Base-by-base conservation (phyloP, 1,140 invertebrate genomes). In the Pogonomyrmex barbatus region DNA sequence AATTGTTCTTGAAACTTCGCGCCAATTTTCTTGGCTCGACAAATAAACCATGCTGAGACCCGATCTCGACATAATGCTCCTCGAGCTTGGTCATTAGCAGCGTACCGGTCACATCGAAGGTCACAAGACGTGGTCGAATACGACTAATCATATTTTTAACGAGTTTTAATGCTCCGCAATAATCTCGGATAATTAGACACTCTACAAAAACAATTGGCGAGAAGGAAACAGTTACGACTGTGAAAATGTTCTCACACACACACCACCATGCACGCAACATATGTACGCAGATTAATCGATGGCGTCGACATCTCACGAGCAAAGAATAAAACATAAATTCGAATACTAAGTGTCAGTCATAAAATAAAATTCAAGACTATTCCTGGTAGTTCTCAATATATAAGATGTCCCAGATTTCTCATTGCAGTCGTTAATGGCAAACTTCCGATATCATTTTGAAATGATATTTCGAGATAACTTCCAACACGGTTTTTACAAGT, bases 31-130 rank as follows among this genome's bases (percentile, higher is more conserved):
- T 93, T 17, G 95, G 94, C 87, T 97, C 96, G 54, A 96, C 90
- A 5, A 36, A 14, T 12, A 97, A 94, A 1, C 98, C 98, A 93
- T 97, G 96, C 56, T 96, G 95, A 0, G 94, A 94, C 2, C 96
- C 97, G 67, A 97, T 95, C 87, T 96, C 95, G 2, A 96, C 95
- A 94, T 99, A 99, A 90, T 97, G 96, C 77, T 97, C 95, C 68
- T 97, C 97, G n/a, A 97, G 96, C 68, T 96, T 95, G 4, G 96
- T 95, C 92, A 96, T 96, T 36, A 99, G 93, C 60, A 99, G 93
- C 0, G 98, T 99, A 85, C 98, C 97, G 8, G 97, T 99, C 14
- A 98, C 97, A 94, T 99, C 98, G 92, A 99, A 98, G 17, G 98
- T 99, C 65, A 99, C 96, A 86, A 98, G 93, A 79, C 96, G 94